Evolutionary conservation across 1,140 invertebrate genomes (phyloP).

Genomic region (Papilio polytes): DNA sequence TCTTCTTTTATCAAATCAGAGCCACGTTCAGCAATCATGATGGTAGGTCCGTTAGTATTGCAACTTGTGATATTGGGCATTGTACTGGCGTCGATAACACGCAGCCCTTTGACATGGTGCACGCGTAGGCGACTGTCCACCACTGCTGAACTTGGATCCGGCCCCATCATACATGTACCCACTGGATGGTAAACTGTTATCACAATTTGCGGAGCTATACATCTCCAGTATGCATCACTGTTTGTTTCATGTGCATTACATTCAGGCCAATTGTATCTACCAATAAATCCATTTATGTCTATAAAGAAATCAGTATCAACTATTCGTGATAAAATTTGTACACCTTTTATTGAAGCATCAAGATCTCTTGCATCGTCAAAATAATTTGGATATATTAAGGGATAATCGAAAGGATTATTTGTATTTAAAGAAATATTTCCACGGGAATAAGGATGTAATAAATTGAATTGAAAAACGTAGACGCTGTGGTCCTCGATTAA

Average conservation of each 20-base stretch:
- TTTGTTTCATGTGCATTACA: conserved; percentile 78
- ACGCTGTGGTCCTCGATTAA: conserved; percentile 49
- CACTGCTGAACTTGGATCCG: conserved; percentile 84
- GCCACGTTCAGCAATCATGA: conserved; percentile 91
- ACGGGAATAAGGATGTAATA: no score
- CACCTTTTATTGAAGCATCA: no score
- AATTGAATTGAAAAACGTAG: no score
- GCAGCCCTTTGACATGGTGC: conserved; percentile 85
- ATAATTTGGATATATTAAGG: no score
- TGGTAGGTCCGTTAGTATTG: conserved; percentile 89
- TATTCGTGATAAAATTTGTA: no score
- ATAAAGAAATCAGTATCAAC: no score
- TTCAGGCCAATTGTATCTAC: conserved; percentile 62
- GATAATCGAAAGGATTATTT: no score
- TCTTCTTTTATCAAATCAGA: conserved; percentile 87
- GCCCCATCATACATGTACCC: conserved; percentile 91
- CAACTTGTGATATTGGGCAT: conserved; percentile 90
- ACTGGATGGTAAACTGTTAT: conserved; percentile 88
- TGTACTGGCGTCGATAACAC: conserved; percentile 91
- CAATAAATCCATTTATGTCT: no score
- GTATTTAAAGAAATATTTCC: no score
- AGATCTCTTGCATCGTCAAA: no score
- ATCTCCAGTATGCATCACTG: conserved; percentile 87
- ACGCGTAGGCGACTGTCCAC: conserved; percentile 88
- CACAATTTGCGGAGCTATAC: conserved; percentile 82